Percentiles rank a stretch among this genome's conserved stretches.
Conservation (phyloP, 2,113 vertebrate species). For the Hippocampus barbouri region DNA sequence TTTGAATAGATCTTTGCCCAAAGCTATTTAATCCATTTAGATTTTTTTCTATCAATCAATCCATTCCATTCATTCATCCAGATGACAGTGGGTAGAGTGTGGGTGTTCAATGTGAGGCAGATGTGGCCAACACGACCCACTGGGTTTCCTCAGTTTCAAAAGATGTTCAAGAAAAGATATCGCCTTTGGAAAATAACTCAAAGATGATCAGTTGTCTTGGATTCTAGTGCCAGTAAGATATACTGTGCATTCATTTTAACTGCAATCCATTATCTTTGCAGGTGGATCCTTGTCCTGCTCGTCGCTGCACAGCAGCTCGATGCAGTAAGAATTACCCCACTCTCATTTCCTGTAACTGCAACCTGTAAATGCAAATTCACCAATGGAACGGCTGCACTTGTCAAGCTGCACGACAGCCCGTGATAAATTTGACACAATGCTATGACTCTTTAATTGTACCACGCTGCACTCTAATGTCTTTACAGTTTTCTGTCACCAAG, state of each 20-base stretch:
- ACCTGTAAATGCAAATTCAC: not conserved
- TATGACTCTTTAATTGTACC: not conserved
- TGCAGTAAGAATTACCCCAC: conserved; percentile 41
- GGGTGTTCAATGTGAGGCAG: not conserved
- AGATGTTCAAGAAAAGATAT: not conserved
- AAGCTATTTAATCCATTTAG: not conserved
- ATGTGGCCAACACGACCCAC: not conserved
- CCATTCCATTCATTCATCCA: no score
- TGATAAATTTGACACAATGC: not conserved
- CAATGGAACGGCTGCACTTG: not conserved
- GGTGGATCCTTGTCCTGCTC: conserved; percentile 41
- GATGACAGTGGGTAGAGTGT: not conserved
- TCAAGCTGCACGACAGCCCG: not conserved
- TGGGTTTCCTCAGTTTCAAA: not conserved
- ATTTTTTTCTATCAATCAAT: not conserved
- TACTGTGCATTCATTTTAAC: not conserved
- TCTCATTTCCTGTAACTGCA: not conserved
- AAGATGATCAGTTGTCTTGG: not conserved
- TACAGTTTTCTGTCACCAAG: not conserved
- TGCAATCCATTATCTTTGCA: conserved; percentile 24
- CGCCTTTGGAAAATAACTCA: not conserved
- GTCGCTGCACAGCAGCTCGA: conserved; percentile 37
- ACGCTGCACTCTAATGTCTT: not conserved
- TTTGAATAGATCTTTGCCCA: not conserved
- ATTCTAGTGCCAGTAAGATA: not conserved